Evolutionary conservation across 2,797 vertebrate genomes (phyloP), one percentile per base, ranked within the genome.

Genomic region (Alcedo quadribrachys): DNA sequence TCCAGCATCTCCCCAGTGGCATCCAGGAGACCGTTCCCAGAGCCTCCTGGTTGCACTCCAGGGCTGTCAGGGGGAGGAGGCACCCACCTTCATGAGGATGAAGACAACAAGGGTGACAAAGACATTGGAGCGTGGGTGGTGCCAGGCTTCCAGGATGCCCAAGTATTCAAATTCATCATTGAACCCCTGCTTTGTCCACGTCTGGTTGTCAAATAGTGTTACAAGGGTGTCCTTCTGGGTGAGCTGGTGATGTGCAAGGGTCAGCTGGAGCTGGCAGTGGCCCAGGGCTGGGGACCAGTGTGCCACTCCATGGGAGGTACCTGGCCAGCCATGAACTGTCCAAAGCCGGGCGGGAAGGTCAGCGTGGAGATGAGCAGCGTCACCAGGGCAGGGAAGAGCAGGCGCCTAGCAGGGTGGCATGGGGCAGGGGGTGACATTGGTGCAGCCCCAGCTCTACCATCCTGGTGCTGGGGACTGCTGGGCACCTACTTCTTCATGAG

Each of bases 291-390:
- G 57, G 58, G 54, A 74, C 45, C 0, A 2, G 12, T 11, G n/a
- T 50, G 37, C 32, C 35, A 43, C 35, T 69, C 81, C 45, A n/a
- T 0, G 0, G 40, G 0, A 0, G 60, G 75, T 98, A 99, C 99
- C 98, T 98, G 98, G 89, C 99, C 99, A 4, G 99, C 99, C 99
- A 99, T 99, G 96, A 99, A 99, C 95, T 99, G 99, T 80, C 99
- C 99, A 24, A 99, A 99, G 81, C 99, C 99, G 0, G 99, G 99
- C 0, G 99, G 99, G 88, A 99, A 99, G 24, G 99, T 99, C 85
- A 99, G 94, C 0, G 99, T 99, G 87, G 99, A 98, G 96, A 99
- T 97, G 46, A 99, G 96, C 77, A 99, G 97, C 1, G 99, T 99
- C 93, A 99, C 99, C 85, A 99, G 96, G 12, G 99, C 99, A 7